These are phyloP conservation scores for Rhodophaea formosa DNA, from an alignment of 2,888 invertebrate species.

Conservation along the genomic window DNA sequence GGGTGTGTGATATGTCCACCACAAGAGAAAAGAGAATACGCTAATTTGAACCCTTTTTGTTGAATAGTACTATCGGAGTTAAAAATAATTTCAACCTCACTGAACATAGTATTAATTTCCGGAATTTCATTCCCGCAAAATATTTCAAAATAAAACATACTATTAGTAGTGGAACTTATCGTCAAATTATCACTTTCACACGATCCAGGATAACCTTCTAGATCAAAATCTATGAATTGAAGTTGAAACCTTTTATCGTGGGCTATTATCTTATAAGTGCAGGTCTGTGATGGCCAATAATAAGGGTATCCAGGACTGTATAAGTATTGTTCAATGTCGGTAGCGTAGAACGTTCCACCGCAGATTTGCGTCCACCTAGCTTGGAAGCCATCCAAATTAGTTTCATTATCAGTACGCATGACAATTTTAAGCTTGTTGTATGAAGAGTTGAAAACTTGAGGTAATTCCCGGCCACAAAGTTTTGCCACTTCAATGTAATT, in stretches of 20 bases:
- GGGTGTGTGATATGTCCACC: conserved; percentile 87
- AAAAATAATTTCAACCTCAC: conserved; percentile 72
- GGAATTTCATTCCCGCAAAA: conserved; percentile 55
- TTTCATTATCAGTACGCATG: conserved; percentile 85
- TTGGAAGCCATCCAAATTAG: conserved; percentile 87
- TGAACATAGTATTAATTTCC: conserved; percentile 51
- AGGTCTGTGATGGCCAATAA: conserved; percentile 82
- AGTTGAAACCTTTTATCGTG: conserved; percentile 37
- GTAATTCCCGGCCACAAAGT: conserved; percentile 85
- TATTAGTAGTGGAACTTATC: conserved; percentile 39
- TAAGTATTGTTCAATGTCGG: conserved; percentile 73
- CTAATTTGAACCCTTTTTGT: conserved; percentile 81
- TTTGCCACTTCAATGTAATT: conserved; percentile 78
- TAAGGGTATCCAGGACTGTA: conserved; percentile 88
- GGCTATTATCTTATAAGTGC: conserved; percentile 83
- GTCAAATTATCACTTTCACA: conserved; percentile 81
- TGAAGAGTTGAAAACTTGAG: conserved; percentile 81
- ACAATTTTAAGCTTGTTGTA: conserved; percentile 84
- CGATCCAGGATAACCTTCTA: conserved; percentile 58
- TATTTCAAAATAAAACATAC: conserved; percentile 31
- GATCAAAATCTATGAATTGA: conserved; percentile 82
- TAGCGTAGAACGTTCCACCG: conserved; percentile 84
- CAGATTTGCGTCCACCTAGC: conserved; percentile 85
- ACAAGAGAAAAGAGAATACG: conserved; percentile 83
- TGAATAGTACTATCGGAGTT: conserved; percentile 79